phyloP scores from a whole-genome alignment of 1,140 invertebrate genomes.

The Rhizoglyphus robini region DNA sequence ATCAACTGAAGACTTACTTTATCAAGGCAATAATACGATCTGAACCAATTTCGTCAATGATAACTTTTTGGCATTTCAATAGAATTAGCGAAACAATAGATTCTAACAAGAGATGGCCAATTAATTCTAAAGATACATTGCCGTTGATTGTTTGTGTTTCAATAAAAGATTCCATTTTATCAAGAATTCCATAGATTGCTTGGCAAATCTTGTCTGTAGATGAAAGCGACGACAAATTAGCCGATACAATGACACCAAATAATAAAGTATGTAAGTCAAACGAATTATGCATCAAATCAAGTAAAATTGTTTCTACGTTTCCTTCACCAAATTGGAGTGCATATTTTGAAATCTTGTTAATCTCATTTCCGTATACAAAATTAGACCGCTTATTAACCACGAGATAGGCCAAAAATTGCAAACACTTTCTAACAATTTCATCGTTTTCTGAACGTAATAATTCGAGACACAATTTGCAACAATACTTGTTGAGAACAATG shows the following conservation, averaged over 20 bases:
- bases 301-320: too few species aligned
- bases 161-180: too few species aligned
- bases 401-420: constrained; percentile 51
- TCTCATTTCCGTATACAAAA: constrained; percentile 42
- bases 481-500: constrained; percentile 36
- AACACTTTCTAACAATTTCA: constrained; percentile 25
- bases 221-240: neutral
- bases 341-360: constrained; percentile 31
- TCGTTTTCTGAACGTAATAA: constrained; percentile 29
- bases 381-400: constrained; percentile 49
- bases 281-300: neutral
- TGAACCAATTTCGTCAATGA: neutral
- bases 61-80: too few species aligned
- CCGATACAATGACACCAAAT: neutral
- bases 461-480: constrained; percentile 48
- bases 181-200: too few species aligned
- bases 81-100: constrained; percentile 11
- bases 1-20: constrained; percentile 5
- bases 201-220: too few species aligned
- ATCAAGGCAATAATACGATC: neutral
- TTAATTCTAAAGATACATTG: too few species aligned
- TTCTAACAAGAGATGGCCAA: neutral
- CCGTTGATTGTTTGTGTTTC: too few species aligned
- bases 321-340: neutral
- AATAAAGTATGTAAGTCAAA: neutral